Conservation (phyloP, 2,113 vertebrate species). For the Hippocampus abdominalis region DNA sequence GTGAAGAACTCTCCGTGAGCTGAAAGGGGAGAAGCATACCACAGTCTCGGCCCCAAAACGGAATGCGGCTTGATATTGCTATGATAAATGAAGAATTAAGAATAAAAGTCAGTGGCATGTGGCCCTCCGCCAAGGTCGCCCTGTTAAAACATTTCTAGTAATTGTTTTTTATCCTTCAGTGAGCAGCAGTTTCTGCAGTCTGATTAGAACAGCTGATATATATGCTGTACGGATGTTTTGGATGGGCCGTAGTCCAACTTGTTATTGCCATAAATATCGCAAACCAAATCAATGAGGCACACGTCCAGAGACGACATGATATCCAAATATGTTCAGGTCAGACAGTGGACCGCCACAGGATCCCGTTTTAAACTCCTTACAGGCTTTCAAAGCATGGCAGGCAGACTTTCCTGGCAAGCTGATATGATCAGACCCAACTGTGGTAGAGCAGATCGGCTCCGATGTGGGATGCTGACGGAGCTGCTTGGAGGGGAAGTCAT, state of each 20-base stretch:
- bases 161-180: neutral
- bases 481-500: slow-evolving; percentile 58
- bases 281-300: neutral
- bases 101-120: neutral
- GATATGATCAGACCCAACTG: slow-evolving; percentile 36
- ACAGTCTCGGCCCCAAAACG: slow-evolving; percentile 1
- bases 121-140: neutral
- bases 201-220: neutral
- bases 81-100: neutral
- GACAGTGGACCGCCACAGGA: neutral
- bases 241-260: neutral
- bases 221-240: neutral
- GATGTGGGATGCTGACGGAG: slow-evolving; percentile 59
- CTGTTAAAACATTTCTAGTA: neutral
- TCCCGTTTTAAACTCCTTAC: slow-evolving; percentile 13
- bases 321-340: slow-evolving; percentile 18
- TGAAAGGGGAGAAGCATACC: slow-evolving; percentile 24
- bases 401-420: slow-evolving; percentile 41
- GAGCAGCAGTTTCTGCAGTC: neutral
- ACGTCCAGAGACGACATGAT: slow-evolving; percentile 5
- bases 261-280: neutral
- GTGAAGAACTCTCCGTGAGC: slow-evolving; percentile 36
- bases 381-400: slow-evolving; percentile 21
- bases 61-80: neutral
- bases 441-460: slow-evolving; percentile 29